These are phyloP conservation scores for Menura novaehollandiae DNA, from an alignment of 2,113 vertebrate species.

Conservation along the genomic window DNA sequence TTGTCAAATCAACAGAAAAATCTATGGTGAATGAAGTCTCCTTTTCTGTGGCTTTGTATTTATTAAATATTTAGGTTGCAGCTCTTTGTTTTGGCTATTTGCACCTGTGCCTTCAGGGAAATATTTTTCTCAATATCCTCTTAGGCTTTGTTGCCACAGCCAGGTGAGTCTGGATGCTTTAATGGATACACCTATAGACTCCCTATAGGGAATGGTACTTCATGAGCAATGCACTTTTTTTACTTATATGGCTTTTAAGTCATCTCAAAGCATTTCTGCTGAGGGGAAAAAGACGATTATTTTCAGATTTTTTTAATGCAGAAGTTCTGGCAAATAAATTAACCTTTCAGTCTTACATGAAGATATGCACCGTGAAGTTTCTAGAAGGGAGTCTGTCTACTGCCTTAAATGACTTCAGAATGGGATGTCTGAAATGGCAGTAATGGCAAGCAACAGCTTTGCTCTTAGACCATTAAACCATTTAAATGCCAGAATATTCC, in stretches of 20 bases:
- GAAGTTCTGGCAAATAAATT: background rate
- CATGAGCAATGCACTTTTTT: background rate
- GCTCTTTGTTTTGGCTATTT: background rate
- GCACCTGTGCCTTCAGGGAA: background rate
- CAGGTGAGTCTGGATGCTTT: background rate
- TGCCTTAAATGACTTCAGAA: background rate
- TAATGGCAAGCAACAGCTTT: background rate
- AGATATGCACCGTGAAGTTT: background rate
- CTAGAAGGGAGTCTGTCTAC: accelerated
- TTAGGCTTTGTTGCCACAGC: background rate
- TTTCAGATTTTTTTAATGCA: background rate
- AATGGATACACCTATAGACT: background rate
- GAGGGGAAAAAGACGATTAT: background rate
- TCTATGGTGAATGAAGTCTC: background rate
- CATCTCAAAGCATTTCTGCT: background rate
- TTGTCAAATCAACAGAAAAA: background rate
- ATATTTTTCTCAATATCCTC: background rate
- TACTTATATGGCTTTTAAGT: background rate
- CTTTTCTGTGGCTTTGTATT: background rate
- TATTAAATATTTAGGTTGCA: background rate
- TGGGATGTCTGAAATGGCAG: background rate
- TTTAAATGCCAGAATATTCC: background rate
- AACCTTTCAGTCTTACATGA: background rate
- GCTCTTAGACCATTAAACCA: background rate
- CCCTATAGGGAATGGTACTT: background rate